A percentile compares a stretch with the other conserved stretches of the same genome.
Conservation (phyloP, 2,797 vertebrate genomes). For the Melanogrammus aeglefinus region DNA sequence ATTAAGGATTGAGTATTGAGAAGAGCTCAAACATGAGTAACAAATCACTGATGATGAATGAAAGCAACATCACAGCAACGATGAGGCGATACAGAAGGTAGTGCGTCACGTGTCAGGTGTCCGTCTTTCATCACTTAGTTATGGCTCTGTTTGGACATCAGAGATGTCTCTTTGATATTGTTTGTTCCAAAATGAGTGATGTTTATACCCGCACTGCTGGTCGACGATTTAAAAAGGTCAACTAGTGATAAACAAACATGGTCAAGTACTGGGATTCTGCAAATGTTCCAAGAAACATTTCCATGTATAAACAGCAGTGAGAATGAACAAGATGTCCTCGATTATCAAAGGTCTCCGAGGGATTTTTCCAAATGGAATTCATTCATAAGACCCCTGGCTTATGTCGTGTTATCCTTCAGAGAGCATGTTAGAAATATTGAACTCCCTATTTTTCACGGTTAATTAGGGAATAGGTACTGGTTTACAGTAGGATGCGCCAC, state of each 20-base stretch:
- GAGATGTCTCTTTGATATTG: conserved; percentile 56
- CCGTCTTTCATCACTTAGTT: not conserved
- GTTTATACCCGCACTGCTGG: conserved; percentile 49
- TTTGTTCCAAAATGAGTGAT: conserved; percentile 59
- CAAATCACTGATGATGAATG: not conserved
- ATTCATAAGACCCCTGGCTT: conserved; percentile 10
- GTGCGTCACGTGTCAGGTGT: not conserved
- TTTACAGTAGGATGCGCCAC: conserved; percentile 17
- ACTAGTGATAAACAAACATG: not conserved
- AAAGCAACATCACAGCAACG: not conserved
- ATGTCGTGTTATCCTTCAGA: conserved; percentile 18
- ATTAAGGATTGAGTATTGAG: not conserved
- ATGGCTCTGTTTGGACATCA: conserved; percentile 52
- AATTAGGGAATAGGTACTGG: conserved; percentile 26
- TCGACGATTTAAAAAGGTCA: conserved; percentile 40
- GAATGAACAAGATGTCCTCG: not conserved
- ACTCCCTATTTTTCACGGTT: conserved; percentile 17
- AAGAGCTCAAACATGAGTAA: not conserved
- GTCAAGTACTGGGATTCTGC: not conserved
- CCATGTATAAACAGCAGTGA: not conserved
- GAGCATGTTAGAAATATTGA: conserved; percentile 28
- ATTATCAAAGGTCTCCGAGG: not conserved
- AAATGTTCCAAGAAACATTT: not conserved
- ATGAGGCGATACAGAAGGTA: not conserved
- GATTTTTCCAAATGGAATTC: conserved; percentile 15